A percentile compares a stretch with the other conserved stretches of the same genome.
These are phyloP conservation scores for Nymphalis c-album DNA, from an alignment of 2,888 invertebrate genomes.

Conservation along the genomic window DNA sequence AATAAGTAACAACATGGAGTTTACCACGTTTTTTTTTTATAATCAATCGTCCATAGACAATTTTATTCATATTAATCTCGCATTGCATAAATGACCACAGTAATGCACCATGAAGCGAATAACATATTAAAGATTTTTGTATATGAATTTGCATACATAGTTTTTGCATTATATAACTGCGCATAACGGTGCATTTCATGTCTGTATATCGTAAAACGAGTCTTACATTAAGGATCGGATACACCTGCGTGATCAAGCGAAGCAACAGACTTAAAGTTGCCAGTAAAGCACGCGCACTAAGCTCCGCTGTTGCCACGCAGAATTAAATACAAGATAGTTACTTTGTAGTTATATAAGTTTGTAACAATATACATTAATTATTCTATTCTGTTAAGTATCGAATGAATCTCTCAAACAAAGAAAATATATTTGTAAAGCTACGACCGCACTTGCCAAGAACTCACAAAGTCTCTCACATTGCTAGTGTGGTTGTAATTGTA, in stretches of 20 bases:
- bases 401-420: too few relatives aligned
- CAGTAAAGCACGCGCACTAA: too few relatives aligned
- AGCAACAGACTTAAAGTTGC: background rate
- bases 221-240: constrained; percentile 1
- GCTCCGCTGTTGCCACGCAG: too few relatives aligned
- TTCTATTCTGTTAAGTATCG: too few relatives aligned
- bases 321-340: too few relatives aligned
- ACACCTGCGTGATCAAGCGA: background rate
- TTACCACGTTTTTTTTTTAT: background rate
- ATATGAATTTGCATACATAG: constrained; percentile 20
- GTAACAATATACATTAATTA: too few relatives aligned
- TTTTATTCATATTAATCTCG: constrained; percentile 7
- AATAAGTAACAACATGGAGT: too few relatives aligned
- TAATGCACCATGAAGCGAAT: constrained; percentile 18
- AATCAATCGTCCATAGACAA: constrained; percentile 6
- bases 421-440: too few relatives aligned
- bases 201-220: constrained; percentile 23
- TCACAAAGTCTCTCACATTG: too few relatives aligned
- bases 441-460: too few relatives aligned
- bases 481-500: too few relatives aligned
- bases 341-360: too few relatives aligned
- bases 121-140: constrained; percentile 19
- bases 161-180: constrained; percentile 39
- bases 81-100: constrained; percentile 6
- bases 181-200: constrained; percentile 35